A percentile compares a stretch with the other conserved stretches of the same genome.
Conservation (phyloP, 2,797 vertebrate species). For the Notolabrus celidotus region DNA sequence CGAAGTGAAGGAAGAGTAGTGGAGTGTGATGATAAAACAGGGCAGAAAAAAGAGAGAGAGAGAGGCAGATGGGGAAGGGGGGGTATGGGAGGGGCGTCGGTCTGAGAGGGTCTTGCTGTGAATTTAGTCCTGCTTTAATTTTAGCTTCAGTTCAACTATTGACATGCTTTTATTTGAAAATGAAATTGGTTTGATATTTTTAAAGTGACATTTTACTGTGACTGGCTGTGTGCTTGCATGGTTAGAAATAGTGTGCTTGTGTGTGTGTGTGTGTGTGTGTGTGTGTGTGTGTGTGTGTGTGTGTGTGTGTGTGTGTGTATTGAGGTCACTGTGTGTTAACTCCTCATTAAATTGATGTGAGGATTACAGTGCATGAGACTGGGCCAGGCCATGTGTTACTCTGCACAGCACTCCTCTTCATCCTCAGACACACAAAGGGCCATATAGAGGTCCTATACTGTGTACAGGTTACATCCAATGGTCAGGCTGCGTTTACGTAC, state of each 20-base stretch:
- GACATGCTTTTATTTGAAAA: not conserved
- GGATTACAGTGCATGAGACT: constrained; percentile 69
- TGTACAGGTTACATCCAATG: constrained; percentile 28
- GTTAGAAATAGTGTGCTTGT: not conserved
- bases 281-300: constrained; percentile 28
- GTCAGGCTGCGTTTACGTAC: constrained; percentile 24
- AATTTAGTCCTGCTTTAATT: constrained; percentile 2
- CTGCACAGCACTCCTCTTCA: constrained; percentile 34
- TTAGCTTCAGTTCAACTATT: not conserved
- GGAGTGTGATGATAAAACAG: constrained; percentile 44
- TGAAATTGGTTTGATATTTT: not conserved
- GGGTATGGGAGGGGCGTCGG: constrained; percentile 62
- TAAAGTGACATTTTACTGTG: not conserved
- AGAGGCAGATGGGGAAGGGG: constrained; percentile 59
- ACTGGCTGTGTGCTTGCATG: not conserved
- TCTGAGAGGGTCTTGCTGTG: constrained; percentile 32
- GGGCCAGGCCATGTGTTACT: constrained; percentile 60
- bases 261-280: not conserved
- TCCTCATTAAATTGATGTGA: constrained; percentile 76
- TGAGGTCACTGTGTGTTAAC: constrained; percentile 68
- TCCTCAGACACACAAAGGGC: constrained; percentile 26
- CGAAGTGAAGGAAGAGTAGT: constrained; percentile 48
- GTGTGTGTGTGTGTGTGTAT: constrained; percentile 36
- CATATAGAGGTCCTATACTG: not conserved
- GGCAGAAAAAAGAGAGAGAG: constrained; percentile 41